Base-by-base conservation (phyloP, 2,113 vertebrate genomes). In the Silurus meridionalis region DNA sequence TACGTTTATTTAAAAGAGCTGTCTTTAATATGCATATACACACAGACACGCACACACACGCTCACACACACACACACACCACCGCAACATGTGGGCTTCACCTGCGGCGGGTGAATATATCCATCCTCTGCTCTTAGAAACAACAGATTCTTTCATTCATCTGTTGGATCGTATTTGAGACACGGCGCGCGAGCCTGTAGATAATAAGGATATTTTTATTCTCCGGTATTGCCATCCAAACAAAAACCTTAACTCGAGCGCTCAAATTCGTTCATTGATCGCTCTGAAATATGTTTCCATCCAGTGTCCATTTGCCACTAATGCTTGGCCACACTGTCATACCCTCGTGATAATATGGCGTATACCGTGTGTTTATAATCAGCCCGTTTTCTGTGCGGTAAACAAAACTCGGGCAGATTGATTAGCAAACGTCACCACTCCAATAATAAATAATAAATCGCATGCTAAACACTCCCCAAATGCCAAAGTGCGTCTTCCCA, bases 21-120 rank as follows among this genome's bases (percentile, higher is more conserved):
- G 75, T 83, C 63, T 25, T 23, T 25, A 25, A 66, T 37, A 37
- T 15, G 8, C 72, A 48, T 15, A 75, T 23, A 74, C 83, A 55
- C 74, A 23, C 61, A 23, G 2, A 7, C 17, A 64, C 71, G 13
- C 37, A 14, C 71, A 5, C 37, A 3, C 37, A 37, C 84, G 57
- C 77, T 46, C 66, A 37, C 66, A 69, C n/a, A 77, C 58, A 61
- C 58, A 48, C 80, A 64, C 37, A 82, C 28, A 72, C 85, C 85
- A 28, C 79, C 63, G 84, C 89, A 86, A 90, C 89, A 90, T 90
- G 87, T 88, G 89, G 63, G 60, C 46, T 77, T n/a, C 37, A 82
- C 69, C 74, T 75, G 79, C 71, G 63, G 85, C 15, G 14, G 2
- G 23, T 52, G 15, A 78, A 78, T 9, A 67, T 67, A 85, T 0